phyloP scores from a whole-genome alignment of 2,797 vertebrate species.

The Percopsis omiscomaycus region DNA sequence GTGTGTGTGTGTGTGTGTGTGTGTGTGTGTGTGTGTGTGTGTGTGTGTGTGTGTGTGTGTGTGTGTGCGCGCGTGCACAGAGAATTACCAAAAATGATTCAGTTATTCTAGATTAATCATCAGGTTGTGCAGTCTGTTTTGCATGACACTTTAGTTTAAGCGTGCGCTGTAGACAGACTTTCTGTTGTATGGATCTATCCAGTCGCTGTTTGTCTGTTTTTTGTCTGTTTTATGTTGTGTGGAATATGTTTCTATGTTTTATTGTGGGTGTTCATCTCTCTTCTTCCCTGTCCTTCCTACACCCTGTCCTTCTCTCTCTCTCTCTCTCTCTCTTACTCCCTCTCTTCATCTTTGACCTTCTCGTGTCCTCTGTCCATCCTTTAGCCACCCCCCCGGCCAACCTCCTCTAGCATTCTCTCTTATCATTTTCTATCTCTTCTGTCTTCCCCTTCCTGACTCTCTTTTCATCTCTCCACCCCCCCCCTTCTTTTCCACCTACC shows the following conservation, averaged over 20 bases:
- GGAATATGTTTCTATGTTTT: neutral
- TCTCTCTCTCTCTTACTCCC: neutral
- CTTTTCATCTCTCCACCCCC: slow-evolving; percentile 11
- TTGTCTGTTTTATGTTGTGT: neutral
- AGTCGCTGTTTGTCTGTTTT: neutral
- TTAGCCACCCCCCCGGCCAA: neutral
- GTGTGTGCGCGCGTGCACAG: slow-evolving; percentile 4
- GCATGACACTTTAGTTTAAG: too few relatives aligned
- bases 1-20: too few relatives aligned
- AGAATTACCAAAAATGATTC: too few relatives aligned
- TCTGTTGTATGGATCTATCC: neutral
- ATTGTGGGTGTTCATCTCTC: neutral
- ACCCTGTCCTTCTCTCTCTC: neutral
- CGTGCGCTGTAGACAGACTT: too few relatives aligned
- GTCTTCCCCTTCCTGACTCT: neutral
- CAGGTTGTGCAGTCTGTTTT: too few relatives aligned
- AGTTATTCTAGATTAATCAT: slow-evolving; percentile 34
- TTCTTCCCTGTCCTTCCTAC: slow-evolving; percentile 10
- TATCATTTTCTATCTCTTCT: neutral
- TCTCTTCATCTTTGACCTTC: slow-evolving; percentile 14
- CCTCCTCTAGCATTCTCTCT: neutral
- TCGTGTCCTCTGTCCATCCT: slow-evolving; percentile 10
- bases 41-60: neutral
- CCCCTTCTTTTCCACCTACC: slow-evolving; percentile 8
- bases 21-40: too few relatives aligned